These are phyloP conservation scores for Drosophila limbata DNA, from an alignment of 2,888 invertebrate genomes.

Conservation along the genomic window DNA sequence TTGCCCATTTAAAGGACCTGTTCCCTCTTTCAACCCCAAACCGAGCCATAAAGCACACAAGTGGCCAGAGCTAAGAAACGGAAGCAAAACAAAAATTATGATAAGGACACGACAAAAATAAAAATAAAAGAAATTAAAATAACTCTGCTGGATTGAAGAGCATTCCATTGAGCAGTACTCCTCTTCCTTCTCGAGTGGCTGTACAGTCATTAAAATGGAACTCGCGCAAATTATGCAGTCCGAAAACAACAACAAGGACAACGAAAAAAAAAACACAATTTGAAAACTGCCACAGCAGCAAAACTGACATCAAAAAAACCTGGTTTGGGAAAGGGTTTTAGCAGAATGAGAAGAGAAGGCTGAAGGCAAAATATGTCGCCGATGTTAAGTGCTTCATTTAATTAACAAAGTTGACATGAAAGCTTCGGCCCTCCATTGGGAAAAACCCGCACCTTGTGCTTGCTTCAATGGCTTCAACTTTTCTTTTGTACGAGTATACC, in stretches of 20 bases:
- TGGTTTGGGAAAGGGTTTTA: slow-evolving; percentile 12
- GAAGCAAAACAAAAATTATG: slow-evolving; percentile 68
- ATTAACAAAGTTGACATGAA: slow-evolving; percentile 80
- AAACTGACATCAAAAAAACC: slow-evolving; percentile 21
- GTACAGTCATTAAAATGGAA: slow-evolving; percentile 70
- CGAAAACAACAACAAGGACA: slow-evolving; percentile 17
- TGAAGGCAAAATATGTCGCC: slow-evolving; percentile 65
- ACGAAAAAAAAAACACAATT: slow-evolving; percentile 16
- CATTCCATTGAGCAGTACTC: slow-evolving; percentile 6
- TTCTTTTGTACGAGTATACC: slow-evolving; percentile 18
- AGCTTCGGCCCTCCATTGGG: slow-evolving; percentile 50
- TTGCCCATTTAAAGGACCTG: slow-evolving; percentile 46
- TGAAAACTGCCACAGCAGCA: slow-evolving; percentile 21
- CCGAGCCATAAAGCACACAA: slow-evolving; percentile 32
- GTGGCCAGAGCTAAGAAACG: slow-evolving; percentile 36
- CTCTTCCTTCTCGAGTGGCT: neutral
- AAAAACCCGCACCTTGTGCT: slow-evolving; percentile 50
- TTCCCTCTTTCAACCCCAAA: neutral
- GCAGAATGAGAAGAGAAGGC: neutral
- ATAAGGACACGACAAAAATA: slow-evolving; percentile 44
- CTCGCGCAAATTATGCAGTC: slow-evolving; percentile 66
- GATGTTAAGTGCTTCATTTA: slow-evolving; percentile 80
- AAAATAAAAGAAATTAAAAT: neutral
- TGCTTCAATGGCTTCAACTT: slow-evolving; percentile 2
- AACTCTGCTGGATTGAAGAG: neutral